Conservation (phyloP, 2,888 invertebrate genomes). For the Campopleginae sp. region DNA sequence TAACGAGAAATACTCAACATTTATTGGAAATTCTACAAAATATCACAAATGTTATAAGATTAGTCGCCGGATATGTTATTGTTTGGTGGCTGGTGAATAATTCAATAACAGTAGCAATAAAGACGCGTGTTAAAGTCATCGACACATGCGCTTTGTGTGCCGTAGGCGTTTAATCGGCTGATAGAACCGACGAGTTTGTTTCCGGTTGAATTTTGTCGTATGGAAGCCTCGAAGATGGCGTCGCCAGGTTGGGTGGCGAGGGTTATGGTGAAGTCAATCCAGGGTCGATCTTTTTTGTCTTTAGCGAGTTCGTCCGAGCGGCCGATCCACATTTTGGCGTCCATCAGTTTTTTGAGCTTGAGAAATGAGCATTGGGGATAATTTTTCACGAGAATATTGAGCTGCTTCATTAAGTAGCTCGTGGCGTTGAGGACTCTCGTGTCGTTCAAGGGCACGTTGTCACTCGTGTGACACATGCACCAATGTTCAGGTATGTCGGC, state of each 20-base stretch:
- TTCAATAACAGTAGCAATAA: slow-evolving; percentile 89
- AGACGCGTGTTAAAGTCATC: slow-evolving; percentile 90
- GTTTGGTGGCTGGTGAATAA: slow-evolving; percentile 38
- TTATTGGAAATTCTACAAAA: slow-evolving; percentile 76
- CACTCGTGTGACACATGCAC: slow-evolving; percentile 93
- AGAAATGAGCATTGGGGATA: slow-evolving; percentile 89
- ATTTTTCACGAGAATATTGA: slow-evolving; percentile 88
- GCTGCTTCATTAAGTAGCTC: slow-evolving; percentile 86
- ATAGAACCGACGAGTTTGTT: slow-evolving; percentile 89
- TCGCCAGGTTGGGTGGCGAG: slow-evolving; percentile 88
- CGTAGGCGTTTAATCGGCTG: slow-evolving; percentile 92
- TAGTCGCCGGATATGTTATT: slow-evolving; percentile 49
- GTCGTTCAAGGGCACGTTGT: slow-evolving; percentile 86
- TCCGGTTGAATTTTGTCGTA: slow-evolving; percentile 84
- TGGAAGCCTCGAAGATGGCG: slow-evolving; percentile 92
- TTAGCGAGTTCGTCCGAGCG: neutral
- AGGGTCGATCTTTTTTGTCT: slow-evolving; percentile 82
- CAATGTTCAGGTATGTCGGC: slow-evolving; percentile 93
- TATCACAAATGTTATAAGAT: slow-evolving; percentile 70
- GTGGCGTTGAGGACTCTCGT: slow-evolving; percentile 87
- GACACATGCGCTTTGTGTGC: slow-evolving; percentile 92
- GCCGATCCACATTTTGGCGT: slow-evolving; percentile 87
- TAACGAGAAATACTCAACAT: slow-evolving; percentile 75
- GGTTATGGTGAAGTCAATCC: slow-evolving; percentile 88
- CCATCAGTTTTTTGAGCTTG: slow-evolving; percentile 87